Conservation (phyloP, 2,797 vertebrate species). For the Ciconia nigra region DNA sequence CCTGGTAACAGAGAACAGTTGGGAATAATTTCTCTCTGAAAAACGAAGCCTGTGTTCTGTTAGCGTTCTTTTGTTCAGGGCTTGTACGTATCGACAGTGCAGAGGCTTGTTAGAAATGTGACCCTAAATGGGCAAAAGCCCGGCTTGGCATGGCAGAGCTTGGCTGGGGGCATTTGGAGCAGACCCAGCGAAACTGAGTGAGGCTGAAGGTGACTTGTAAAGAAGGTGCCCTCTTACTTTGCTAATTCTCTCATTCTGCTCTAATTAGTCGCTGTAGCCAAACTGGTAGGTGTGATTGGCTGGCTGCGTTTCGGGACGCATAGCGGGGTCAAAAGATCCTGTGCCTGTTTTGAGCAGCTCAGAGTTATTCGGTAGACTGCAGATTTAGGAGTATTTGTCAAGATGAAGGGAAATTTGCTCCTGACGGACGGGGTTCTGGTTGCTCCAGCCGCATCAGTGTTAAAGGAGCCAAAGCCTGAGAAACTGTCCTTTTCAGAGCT, state of each 20-base stretch:
- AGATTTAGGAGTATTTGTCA: neutral
- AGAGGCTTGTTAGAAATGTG: neutral
- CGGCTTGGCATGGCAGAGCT: neutral
- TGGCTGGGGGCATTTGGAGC: neutral
- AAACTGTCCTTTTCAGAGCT: neutral
- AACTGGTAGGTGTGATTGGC: neutral
- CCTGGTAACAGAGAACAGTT: neutral
- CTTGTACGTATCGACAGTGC: neutral
- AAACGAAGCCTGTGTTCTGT: neutral
- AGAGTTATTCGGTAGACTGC: neutral
- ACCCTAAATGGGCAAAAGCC: neutral
- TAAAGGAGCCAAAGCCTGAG: neutral
- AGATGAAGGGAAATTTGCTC: neutral
- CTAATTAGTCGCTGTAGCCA: neutral
- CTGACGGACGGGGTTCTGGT: neutral
- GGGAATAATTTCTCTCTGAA: conserved; percentile 10
- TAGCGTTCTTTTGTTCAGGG: neutral
- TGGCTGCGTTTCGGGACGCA: neutral
- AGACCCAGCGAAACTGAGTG: neutral
- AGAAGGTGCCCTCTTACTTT: neutral
- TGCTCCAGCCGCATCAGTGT: accelerated
- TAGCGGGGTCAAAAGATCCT: neutral
- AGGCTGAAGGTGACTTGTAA: conserved; percentile 28
- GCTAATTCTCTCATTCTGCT: neutral
- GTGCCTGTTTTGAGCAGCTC: neutral